A percentile compares a stretch with the other conserved stretches of the same genome.
Evolutionary conservation across 2,797 vertebrate species (phyloP).

Genomic region (Pachyuromys duprasi): DNA sequence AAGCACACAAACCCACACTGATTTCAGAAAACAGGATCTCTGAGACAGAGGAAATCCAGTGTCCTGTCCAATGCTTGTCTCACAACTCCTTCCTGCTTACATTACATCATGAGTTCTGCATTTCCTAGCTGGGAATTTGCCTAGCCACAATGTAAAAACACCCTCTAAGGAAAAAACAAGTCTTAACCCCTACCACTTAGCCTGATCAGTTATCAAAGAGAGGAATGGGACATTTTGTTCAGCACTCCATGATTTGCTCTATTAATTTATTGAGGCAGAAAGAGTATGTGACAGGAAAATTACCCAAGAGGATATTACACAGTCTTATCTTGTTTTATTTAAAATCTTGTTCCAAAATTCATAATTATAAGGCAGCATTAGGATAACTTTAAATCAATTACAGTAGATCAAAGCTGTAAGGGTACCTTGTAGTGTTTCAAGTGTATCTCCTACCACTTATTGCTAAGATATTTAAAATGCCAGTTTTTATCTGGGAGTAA

Average conservation of each 20-base stretch:
- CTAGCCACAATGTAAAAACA: not conserved
- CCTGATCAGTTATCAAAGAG: not conserved
- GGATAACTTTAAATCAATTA: not conserved
- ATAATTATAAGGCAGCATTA: not conserved
- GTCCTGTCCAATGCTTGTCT: not conserved
- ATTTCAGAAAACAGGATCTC: slow-evolving; percentile 70
- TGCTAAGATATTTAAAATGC: not conserved
- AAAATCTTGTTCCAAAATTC: not conserved
- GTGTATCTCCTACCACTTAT: not conserved
- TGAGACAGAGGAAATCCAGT: slow-evolving; percentile 41
- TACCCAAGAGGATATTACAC: not conserved
- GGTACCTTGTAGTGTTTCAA: slow-evolving; percentile 5
- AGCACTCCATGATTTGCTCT: not conserved
- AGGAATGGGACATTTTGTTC: not conserved
- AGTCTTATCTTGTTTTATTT: slow-evolving; percentile 10
- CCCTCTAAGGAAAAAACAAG: not conserved
- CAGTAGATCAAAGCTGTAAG: not conserved
- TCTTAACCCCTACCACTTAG: not conserved
- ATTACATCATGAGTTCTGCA: not conserved
- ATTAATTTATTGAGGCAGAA: not conserved
- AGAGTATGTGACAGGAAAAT: not conserved
- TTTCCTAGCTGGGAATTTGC: not conserved
- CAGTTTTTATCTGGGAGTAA: not conserved
- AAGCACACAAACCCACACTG: slow-evolving; percentile 62
- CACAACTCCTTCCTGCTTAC: not conserved